Conservation (phyloP, 2,113 vertebrate genomes). For the Microcebus tavaratra region DNA sequence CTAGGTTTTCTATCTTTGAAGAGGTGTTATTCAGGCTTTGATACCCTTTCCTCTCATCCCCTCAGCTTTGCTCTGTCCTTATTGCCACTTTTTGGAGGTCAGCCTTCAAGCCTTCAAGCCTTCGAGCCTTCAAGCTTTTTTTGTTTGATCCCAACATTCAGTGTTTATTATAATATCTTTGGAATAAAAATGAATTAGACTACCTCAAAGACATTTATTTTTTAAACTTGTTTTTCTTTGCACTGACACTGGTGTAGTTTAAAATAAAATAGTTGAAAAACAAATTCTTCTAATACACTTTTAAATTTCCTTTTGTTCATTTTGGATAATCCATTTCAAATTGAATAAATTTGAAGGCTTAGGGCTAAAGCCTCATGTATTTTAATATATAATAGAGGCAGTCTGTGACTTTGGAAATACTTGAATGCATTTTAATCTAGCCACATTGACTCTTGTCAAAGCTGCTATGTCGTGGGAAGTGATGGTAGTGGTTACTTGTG, state of each 20-base stretch:
- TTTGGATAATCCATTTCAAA: neutral
- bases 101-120: neutral
- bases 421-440: neutral
- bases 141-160: neutral
- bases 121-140: neutral
- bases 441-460: neutral
- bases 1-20: neutral
- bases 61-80: neutral
- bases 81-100: neutral
- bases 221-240: neutral
- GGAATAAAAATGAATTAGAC: neutral
- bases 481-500: neutral
- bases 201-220: neutral
- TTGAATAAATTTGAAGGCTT: conserved; percentile 19
- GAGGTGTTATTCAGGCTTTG: neutral
- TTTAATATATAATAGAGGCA: neutral
- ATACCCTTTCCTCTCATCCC: neutral
- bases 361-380: neutral
- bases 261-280: conserved; percentile 39
- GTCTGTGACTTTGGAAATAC: neutral
- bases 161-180: conserved; percentile 2
- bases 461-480: neutral
- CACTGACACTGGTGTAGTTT: neutral
- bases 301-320: neutral
- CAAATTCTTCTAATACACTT: neutral